Evolutionary conservation across 92 coral and sea anemone genomes (phyloP).

Genomic region (Galaxea fascicularis): DNA sequence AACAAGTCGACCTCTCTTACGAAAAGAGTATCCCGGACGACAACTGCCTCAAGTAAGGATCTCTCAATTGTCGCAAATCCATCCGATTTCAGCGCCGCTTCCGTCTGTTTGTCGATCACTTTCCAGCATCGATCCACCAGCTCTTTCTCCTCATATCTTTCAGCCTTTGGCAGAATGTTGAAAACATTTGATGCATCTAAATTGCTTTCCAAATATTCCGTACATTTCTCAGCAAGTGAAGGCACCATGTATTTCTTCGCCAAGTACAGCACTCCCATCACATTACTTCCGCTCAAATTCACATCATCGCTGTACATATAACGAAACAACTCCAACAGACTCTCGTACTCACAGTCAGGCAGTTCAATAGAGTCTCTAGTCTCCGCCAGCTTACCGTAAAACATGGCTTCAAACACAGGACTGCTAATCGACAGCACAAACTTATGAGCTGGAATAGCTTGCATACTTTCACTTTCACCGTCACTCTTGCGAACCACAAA

Average conservation of each 20-base stretch:
- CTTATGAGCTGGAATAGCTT: slow-evolving; percentile 62
- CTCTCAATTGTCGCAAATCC: no score
- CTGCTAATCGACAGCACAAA: slow-evolving; percentile 55
- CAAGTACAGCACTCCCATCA: slow-evolving; percentile 74
- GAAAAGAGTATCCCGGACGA: no score
- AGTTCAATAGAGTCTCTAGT: slow-evolving; percentile 61
- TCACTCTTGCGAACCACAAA: slow-evolving; percentile 2
- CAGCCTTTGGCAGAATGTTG: background rate
- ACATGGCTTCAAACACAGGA: slow-evolving; percentile 86
- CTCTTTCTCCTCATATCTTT: background rate
- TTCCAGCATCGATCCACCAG: background rate
- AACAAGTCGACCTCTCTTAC: no score
- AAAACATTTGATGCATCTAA: slow-evolving; percentile 5
- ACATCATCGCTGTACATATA: slow-evolving; percentile 77
- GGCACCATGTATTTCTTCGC: slow-evolving; percentile 82
- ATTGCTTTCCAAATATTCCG: slow-evolving; percentile 48
- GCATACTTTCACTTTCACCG: slow-evolving; percentile 31
- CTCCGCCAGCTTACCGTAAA: slow-evolving; percentile 80
- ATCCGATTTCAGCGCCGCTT: no score
- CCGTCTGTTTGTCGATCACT: background rate
- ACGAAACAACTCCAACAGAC: slow-evolving; percentile 72
- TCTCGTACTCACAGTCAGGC: slow-evolving; percentile 77
- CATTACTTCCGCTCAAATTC: slow-evolving; percentile 67
- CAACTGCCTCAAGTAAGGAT: no score
- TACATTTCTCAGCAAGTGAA: slow-evolving; percentile 64